Base-by-base conservation (phyloP, 2,113 vertebrate genomes). In the Elachura formosa region DNA sequence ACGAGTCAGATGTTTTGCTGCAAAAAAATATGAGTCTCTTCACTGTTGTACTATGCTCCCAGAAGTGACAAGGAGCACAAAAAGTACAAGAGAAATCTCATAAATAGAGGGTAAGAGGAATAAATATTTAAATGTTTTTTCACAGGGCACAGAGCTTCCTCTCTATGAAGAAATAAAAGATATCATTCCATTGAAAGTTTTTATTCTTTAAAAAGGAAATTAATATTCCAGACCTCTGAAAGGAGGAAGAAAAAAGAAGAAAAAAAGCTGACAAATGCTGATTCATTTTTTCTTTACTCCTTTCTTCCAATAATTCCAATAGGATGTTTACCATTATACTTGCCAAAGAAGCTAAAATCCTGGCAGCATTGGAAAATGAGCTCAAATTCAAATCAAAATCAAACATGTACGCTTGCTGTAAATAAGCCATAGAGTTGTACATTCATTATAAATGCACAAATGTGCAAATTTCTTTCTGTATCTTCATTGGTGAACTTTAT, bases 31-130 rank as follows among this genome's bases (percentile, higher is more conserved):
- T 0, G 1, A 68, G 38, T 24, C 34, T 62, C 25, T 12, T 46
- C 2, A 0, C 20, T 58, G 19, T 23, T 23, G 87, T 61, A 8
- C 6, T 29, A 31, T 54, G 5, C 26, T 17, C 7, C 2, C 2
- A 62, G 19, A 61, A 92, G 49, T 26, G 71, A 40, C 1, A 2
- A 67, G 18, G 15, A 28, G 5, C 9, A 55, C 17, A 29, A 40
- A 58, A 71, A 58, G 12, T 8, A 43, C 10, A 52, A 51, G 48
- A 43, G 15, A 89, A 93, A 64, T 5, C 13, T 56, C 14, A 7
- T 36, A 23, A 4, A 13, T 0, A 3, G 36, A n/a, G 5, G 4
- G 2, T 36, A 36, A 78, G 8, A 59, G 24, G 48, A 84, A 73
- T 56, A 48, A 18, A 40, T 34, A 51, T 31, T 79, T 46, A 52